phyloP scores from a whole-genome alignment of 2,888 invertebrate species.

The Atethmia centrago region DNA sequence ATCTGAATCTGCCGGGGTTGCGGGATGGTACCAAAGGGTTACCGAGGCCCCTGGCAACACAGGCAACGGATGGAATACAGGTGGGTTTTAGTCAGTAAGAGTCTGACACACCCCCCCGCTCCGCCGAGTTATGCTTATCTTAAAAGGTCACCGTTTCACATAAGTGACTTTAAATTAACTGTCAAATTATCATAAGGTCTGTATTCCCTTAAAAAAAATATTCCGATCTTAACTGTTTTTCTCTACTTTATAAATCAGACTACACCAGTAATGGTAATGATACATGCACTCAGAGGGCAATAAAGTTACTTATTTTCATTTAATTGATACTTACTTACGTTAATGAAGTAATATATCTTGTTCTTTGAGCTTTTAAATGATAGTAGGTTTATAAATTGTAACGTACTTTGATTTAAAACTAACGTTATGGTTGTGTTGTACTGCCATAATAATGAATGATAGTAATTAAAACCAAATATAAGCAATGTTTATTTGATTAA shows the following conservation, averaged over 20 bases:
- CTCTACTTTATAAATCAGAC: conserved; percentile 14
- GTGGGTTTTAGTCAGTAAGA: no score
- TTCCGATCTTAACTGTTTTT: not conserved
- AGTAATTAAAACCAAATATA: not conserved
- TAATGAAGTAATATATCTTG: conserved; percentile 55
- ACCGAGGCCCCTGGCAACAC: no score
- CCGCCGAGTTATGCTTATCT: no score
- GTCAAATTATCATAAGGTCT: no score
- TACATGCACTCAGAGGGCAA: conserved; percentile 34
- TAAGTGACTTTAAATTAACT: no score
- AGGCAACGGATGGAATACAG: no score
- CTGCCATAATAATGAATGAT: conserved; percentile 1
- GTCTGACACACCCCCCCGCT: no score
- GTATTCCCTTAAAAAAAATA: not conserved
- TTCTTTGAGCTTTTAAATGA: conserved; percentile 44
- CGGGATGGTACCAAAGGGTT: no score
- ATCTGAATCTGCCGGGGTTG: no score
- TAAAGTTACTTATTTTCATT: conserved; percentile 53
- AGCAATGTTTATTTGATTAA: not conserved
- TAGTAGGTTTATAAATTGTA: conserved; percentile 25
- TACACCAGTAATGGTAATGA: conserved; percentile 29
- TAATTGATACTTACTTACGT: conserved; percentile 57
- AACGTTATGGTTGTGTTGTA: conserved; percentile 5
- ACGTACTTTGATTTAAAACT: conserved; percentile 21
- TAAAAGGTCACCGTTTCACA: no score